These are phyloP conservation scores for Phymanthus crucifer DNA, from an alignment of 92 coral and sea anemone species.

Conservation along the genomic window DNA sequence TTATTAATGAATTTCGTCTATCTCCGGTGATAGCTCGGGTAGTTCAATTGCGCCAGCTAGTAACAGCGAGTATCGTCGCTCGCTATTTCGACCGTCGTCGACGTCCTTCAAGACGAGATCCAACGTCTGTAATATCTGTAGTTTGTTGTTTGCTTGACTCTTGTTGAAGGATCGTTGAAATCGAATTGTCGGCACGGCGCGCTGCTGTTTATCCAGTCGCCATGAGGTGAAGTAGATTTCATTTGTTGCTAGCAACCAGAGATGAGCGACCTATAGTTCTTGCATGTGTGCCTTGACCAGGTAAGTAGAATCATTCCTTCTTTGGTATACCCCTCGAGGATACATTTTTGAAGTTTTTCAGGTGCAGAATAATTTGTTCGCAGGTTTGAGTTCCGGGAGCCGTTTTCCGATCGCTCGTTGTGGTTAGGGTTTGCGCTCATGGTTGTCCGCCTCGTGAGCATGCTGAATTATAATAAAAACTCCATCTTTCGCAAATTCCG, in stretches of 20 bases:
- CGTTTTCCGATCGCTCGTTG: not conserved
- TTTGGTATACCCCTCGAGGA: not conserved
- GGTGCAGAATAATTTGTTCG: not conserved
- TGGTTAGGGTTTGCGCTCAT: not conserved
- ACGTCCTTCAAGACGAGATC: not conserved
- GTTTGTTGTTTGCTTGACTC: not conserved
- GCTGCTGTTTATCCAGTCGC: not conserved
- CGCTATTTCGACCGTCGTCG: not conserved
- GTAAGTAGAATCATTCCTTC: not conserved
- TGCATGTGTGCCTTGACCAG: conserved; percentile 33
- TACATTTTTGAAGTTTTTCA: not conserved
- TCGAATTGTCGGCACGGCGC: not conserved
- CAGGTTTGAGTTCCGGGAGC: not conserved
- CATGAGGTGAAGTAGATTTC: not conserved
- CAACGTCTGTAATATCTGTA: not conserved
- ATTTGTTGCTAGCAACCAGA: conserved; percentile 9
- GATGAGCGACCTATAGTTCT: not conserved
- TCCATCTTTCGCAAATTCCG: not conserved
- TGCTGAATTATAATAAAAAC: not conserved
- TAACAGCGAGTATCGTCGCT: not conserved
- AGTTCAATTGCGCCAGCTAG: not conserved
- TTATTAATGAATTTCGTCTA: conserved; percentile 76
- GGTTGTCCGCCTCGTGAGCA: not conserved
- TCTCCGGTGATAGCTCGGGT: conserved; percentile 14
- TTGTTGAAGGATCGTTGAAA: not conserved